phyloP scores from a whole-genome alignment of 2,797 vertebrate species.

The Acipenser ruthenus region DNA sequence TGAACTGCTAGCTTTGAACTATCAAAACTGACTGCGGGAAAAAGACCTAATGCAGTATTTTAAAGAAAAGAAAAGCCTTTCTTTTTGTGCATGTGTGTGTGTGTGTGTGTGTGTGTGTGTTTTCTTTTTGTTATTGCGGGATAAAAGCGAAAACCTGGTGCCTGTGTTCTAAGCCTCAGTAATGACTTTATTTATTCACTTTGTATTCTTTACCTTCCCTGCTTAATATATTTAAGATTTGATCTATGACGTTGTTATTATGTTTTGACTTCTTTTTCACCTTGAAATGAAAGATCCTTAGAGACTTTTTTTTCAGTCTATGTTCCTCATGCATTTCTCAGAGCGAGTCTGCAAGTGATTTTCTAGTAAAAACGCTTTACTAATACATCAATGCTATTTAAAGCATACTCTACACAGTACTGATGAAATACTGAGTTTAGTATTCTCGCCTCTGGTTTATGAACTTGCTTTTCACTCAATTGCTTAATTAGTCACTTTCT shows the following conservation, averaged over 20 bases:
- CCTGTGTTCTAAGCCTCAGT: conserved; percentile 87
- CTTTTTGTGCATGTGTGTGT: conserved; percentile 31
- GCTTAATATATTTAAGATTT: conserved; percentile 74
- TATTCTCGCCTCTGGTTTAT: too few species aligned
- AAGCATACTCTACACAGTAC: too few species aligned
- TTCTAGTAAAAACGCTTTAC: too few species aligned
- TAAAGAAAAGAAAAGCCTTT: conserved; percentile 84
- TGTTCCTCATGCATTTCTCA: too few species aligned
- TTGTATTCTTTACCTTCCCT: conserved; percentile 68
- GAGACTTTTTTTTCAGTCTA: conserved; percentile 10
- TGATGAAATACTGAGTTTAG: too few species aligned
- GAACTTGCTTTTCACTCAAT: too few species aligned
- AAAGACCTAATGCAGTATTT: conserved; percentile 83
- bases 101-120: too few species aligned
- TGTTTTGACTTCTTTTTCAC: conserved; percentile 77
- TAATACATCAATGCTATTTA: too few species aligned
- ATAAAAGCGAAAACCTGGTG: conserved; percentile 81
- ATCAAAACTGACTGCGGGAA: conserved; percentile 91
- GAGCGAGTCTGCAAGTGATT: too few species aligned
- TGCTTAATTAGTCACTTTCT: too few species aligned
- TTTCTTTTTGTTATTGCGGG: conserved; percentile 75
- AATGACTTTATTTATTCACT: conserved; percentile 73
- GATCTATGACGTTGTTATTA: conserved; percentile 76
- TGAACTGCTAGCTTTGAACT: conserved; percentile 99
- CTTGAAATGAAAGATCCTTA: conserved; percentile 78